Evolutionary conservation across 2,888 invertebrate genomes (phyloP).

Genomic region (Coenonympha arcania): DNA sequence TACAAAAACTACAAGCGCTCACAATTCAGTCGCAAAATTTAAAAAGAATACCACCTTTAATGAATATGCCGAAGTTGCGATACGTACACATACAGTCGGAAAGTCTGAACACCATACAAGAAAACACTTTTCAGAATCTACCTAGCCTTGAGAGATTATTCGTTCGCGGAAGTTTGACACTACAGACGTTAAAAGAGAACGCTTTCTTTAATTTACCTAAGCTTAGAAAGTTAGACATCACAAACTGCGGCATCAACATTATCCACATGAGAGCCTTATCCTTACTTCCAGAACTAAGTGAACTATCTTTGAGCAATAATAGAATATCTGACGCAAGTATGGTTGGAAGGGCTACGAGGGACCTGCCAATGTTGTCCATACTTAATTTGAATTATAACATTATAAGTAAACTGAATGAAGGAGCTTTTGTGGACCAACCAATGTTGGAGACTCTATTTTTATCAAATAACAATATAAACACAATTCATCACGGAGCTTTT

Average conservation of each 20-base stretch:
- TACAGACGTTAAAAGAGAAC: constrained; percentile 81
- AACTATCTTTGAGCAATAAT: constrained; percentile 81
- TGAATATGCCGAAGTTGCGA: constrained; percentile 79
- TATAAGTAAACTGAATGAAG: constrained; percentile 81
- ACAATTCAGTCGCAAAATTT: constrained; percentile 85
- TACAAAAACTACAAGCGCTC: constrained; percentile 85
- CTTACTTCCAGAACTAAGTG: constrained; percentile 79
- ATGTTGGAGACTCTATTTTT: constrained; percentile 79
- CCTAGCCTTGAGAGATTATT: constrained; percentile 83
- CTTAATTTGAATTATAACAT: constrained; percentile 81
- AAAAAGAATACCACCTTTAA: constrained; percentile 82
- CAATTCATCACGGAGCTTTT: constrained; percentile 86
- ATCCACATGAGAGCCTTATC: constrained; percentile 85
- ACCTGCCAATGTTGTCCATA: constrained; percentile 80
- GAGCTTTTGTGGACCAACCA: constrained; percentile 84
- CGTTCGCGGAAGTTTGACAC: constrained; percentile 78
- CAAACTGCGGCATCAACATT: constrained; percentile 82
- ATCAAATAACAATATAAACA: constrained; percentile 81
- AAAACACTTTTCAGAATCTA: constrained; percentile 80
- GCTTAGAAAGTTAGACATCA: constrained; percentile 81
- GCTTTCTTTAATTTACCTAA: constrained; percentile 80
- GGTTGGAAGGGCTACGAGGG: constrained; percentile 84
- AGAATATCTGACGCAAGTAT: constrained; percentile 84
- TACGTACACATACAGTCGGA: constrained; percentile 83
- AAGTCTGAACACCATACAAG: constrained; percentile 77